Evolutionary conservation across 2,888 invertebrate species (phyloP).

Genomic region (Endotricha flammealis): DNA sequence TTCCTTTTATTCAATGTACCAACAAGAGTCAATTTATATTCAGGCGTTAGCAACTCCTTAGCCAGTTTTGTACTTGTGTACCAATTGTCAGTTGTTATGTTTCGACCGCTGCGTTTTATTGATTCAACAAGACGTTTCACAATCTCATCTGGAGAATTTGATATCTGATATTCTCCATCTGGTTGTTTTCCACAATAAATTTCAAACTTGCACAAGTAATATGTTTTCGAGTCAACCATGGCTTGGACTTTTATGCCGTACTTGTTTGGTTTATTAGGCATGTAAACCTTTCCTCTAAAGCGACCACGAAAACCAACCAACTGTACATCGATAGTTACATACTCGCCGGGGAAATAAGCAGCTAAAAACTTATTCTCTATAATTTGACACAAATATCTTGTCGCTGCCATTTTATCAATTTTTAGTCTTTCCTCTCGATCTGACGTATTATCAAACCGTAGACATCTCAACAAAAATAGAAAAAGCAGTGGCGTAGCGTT

Average conservation of each 20-base stretch:
- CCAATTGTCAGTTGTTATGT: constrained; percentile 2
- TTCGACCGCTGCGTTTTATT: constrained; percentile 11
- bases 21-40: constrained; percentile 15
- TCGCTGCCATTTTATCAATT: constrained; percentile 19
- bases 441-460: constrained; percentile 15
- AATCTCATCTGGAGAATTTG: constrained; percentile 23
- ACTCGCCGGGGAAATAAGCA: constrained; percentile 7
- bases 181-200: constrained; percentile 31
- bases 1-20: constrained; percentile 19
- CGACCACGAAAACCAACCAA: constrained; percentile 23
- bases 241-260: constrained; percentile 19
- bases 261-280: constrained; percentile 16
- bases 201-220: constrained; percentile 27
- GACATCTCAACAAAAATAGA: constrained; percentile 16
- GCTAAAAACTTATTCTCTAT: constrained; percentile 13
- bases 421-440: constrained; percentile 13
- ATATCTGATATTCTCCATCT: constrained; percentile 23
- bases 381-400: constrained; percentile 12
- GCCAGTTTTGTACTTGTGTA: constrained; percentile 15
- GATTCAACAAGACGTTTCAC: constrained; percentile 17
- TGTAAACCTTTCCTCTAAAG: constrained; percentile 20
- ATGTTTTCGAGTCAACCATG: constrained; percentile 23
- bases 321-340: constrained; percentile 26
- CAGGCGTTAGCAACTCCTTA: constrained; percentile 8
- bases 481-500: too few species aligned